Base-by-base conservation (phyloP, 2,113 vertebrate genomes). In the Casuarius casuarius region DNA sequence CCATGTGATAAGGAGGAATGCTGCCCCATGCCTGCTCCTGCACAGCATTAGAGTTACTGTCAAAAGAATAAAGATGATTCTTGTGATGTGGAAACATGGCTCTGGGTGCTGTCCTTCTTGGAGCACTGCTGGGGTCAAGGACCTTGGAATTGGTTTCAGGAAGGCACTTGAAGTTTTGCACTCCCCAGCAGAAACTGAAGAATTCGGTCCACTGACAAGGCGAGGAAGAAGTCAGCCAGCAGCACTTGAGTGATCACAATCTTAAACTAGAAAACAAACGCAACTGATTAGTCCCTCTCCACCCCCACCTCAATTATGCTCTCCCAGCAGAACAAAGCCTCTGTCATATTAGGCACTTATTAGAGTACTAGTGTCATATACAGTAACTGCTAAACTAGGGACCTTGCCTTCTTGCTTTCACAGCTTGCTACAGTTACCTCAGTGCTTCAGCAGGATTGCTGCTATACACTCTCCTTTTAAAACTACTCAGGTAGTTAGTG, bases 151-250 rank as follows among this genome's bases (percentile, higher is more conserved):
- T 77, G 10, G 0, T 68, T 97, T 99, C 99, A 99, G 96, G 98
- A 99, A 99, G 99, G 99, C 98, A 99, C 98, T 98, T 98, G 98
- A 72, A 99, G 98, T 94, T 98, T 99, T 83, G 99, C 99, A 95
- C 98, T 99, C 62, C 99, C 99, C 94, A 99, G 97, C 77, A 99
- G 97, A 67, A 99, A 99, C 97, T 99, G 99, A 66, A 99, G 98
- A 66, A 99, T 44, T 19, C 99, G 98, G 95, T 99, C 99, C 46
- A 98, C 98, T 40, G 98, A 70, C 66, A 99, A 96, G 29, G 99
- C 99, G 29, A 98, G 95, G 63, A 98, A 98, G 98, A 99, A 99
- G 95, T 99, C 99, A 62, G 99, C 97, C 81, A 98, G 97, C 66
- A 99, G 97, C 73, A 99, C 99, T 86, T 99, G 97, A 17, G 98